A percentile compares a stretch with the other conserved stretches of the same genome.
Conservation (phyloP, 23 tunicate species). For the Clavelina lepadiformis region DNA sequence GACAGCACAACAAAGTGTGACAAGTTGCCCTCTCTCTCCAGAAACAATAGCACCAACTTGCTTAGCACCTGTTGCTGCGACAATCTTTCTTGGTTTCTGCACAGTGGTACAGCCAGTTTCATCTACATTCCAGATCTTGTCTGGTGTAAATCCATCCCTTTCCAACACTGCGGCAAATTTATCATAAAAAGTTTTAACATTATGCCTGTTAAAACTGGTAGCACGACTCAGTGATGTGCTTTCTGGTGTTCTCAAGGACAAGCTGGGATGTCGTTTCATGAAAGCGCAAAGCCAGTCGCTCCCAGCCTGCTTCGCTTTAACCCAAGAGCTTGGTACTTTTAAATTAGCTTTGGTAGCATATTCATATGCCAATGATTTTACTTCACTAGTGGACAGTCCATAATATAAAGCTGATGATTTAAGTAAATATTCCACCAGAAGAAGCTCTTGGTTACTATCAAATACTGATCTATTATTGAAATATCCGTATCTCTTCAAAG, state of each 20-base stretch:
- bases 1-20: slow-evolving; percentile 1
- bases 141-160: background rate
- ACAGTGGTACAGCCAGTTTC: slow-evolving; percentile 11
- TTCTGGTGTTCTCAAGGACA: background rate
- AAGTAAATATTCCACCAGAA: too few species aligned
- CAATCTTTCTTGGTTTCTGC: background rate
- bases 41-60: slow-evolving; percentile 8
- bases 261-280: background rate
- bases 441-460: too few species aligned
- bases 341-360: background rate
- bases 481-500: too few species aligned
- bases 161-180: background rate
- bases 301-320: background rate
- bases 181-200: background rate
- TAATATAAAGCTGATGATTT: slow-evolving; percentile 1
- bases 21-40: slow-evolving; percentile 3
- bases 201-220: slow-evolving; percentile 6
- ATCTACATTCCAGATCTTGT: slow-evolving; percentile 9
- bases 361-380: background rate
- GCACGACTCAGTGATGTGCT: slow-evolving; percentile 6
- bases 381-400: background rate
- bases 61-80: background rate
- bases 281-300: background rate
- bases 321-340: background rate
- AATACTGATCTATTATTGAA: too few species aligned